Evolutionary conservation across 1,140 invertebrate species (phyloP), one percentile per base, ranked within the genome.

Genomic region (Drosophila hydei): DNA sequence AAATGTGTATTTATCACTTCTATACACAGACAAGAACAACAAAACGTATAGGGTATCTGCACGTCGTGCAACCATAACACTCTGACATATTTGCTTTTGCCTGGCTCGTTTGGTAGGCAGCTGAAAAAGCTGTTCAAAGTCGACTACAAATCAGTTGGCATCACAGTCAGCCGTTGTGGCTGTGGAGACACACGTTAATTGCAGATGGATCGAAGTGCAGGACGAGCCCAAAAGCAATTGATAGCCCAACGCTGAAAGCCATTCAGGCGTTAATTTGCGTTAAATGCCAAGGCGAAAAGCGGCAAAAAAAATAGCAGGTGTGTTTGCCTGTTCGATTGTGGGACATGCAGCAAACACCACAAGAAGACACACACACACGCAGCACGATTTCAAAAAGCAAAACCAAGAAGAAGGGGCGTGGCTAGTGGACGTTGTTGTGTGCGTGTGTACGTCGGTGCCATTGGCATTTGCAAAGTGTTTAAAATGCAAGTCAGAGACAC

Each of bases 381-480:
- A 42, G 8, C 27, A 30, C 12, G 38, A 11, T 12, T 0, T 6
- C n/a, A 40, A 16, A 16, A 40, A 40, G 14, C 12, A 0, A 14
- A n/a, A 14, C 4, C 16, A 18, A 18, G 2, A 14, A 40, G 8
- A 42, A 42, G 38, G 54, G 63, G 63, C 63, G 61, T 48, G 40
- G 21, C 12, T 4, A 38, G 23, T 33, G 50, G 18, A 30, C 7
- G 16, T 11, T 16, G 14, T 16, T 7, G 6, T 47, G 30, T 27
- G 21, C 19, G 47, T 18, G 56, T 50, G 55, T 45, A 27, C 50
- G 56, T 43, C n/a, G 43, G 45, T 63, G 62, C 70, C 36, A 40
- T 72, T 63, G 43, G 47, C 43, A 65, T 75, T 69, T 48, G 59
- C 83, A 45, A 67, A 85, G 75, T 77, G 80, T 88, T 87, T 60